Evolutionary conservation across 2,888 invertebrate genomes (phyloP).

Genomic region (Stenoptilia bipunctidactyla): DNA sequence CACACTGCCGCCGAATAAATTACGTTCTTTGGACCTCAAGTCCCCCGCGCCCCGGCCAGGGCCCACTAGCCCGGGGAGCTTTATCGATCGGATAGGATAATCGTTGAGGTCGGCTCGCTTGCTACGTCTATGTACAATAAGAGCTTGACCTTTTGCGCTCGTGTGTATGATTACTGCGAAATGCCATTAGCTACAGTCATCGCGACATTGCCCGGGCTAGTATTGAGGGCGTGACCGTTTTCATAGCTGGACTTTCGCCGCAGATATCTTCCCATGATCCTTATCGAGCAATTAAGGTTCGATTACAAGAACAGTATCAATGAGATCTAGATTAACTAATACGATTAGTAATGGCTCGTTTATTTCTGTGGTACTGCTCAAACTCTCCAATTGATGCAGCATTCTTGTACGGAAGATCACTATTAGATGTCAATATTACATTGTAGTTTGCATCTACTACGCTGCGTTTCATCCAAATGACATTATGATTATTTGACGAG

Average conservation of each 20-base stretch:
- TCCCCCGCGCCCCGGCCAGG: slow-evolving; percentile 26
- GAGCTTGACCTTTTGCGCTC: slow-evolving; percentile 39
- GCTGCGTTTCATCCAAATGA: too few species aligned
- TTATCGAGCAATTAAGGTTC: slow-evolving; percentile 19
- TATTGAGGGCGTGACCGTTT: slow-evolving; percentile 22
- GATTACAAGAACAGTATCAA: slow-evolving; percentile 15
- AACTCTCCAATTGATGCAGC: too few species aligned
- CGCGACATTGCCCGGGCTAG: slow-evolving; percentile 27
- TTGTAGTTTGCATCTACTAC: too few species aligned
- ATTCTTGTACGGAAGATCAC: too few species aligned
- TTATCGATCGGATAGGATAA: slow-evolving; percentile 61
- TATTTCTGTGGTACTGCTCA: too few species aligned
- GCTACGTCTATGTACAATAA: slow-evolving; percentile 27
- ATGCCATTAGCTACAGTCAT: slow-evolving; percentile 51
- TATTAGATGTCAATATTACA: too few species aligned
- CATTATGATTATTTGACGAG: slow-evolving; percentile 21
- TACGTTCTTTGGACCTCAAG: slow-evolving; percentile 44
- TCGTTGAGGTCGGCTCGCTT: slow-evolving; percentile 52
- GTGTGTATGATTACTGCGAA: slow-evolving; percentile 26
- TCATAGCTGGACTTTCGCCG: slow-evolving; percentile 10
- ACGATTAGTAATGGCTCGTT: too few species aligned
- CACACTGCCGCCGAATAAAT: slow-evolving; percentile 68
- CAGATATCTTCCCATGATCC: slow-evolving; percentile 7
- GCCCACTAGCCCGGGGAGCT: too few species aligned
- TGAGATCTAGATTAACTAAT: too few species aligned